phyloP scores from a whole-genome alignment of 2,888 invertebrate species.

The Ophioninae sp. region DNA sequence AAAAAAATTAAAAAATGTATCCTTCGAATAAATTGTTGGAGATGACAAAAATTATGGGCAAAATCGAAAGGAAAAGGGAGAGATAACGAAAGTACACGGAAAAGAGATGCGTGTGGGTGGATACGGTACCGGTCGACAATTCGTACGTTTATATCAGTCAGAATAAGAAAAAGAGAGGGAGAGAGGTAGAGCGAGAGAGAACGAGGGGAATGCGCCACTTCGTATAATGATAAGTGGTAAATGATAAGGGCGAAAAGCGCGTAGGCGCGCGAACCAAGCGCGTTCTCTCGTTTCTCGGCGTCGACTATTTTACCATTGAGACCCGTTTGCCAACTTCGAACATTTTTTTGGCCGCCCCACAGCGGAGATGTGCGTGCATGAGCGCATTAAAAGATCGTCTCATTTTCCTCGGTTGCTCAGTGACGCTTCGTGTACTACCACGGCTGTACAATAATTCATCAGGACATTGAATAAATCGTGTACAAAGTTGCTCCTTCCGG shows the following conservation, averaged over 20 bases:
- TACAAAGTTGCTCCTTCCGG: constrained; percentile 26
- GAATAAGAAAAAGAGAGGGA: constrained; percentile 1
- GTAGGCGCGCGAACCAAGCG: constrained; percentile 53
- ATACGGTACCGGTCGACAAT: constrained; percentile 38
- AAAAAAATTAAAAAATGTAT: neutral
- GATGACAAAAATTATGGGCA: constrained; percentile 21
- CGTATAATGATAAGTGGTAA: constrained; percentile 60
- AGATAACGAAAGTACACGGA: constrained; percentile 22
- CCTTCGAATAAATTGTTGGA: neutral
- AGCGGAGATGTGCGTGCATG: constrained; percentile 31
- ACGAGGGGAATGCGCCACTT: constrained; percentile 57
- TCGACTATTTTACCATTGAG: constrained; percentile 39
- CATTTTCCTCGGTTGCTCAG: constrained; percentile 43
- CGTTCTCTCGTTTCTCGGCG: constrained; percentile 18
- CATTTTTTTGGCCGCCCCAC: neutral
- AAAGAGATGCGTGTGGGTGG: constrained; percentile 38
- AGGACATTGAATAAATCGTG: constrained; percentile 51
- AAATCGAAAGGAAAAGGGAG: constrained; percentile 29
- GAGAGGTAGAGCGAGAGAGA: constrained; percentile 1
- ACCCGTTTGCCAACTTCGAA: constrained; percentile 16
- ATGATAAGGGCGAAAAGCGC: constrained; percentile 56
- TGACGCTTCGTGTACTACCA: neutral
- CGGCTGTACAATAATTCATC: constrained; percentile 47
- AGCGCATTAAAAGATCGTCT: constrained; percentile 31
- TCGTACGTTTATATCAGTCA: constrained; percentile 48